Evolutionary conservation across 2,797 vertebrate genomes (phyloP).

Genomic region (Typhlichthys eigenmanni): DNA sequence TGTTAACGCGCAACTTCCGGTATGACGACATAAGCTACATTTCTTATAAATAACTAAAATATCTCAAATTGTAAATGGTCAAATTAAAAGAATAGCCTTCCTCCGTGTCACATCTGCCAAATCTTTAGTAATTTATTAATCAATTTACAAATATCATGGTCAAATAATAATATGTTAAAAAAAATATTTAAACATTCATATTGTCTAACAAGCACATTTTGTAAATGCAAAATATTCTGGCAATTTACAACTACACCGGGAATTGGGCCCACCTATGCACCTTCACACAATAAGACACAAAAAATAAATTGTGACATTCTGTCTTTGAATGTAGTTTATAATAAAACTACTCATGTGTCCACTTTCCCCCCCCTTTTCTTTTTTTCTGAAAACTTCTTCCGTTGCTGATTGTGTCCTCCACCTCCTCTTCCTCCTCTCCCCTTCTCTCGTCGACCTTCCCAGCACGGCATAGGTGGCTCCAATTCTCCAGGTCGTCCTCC

Average conservation of each 20-base stretch:
- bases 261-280: slow-evolving; percentile 13
- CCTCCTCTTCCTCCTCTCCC: slow-evolving; percentile 54
- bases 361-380: slow-evolving; percentile 75
- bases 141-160: no score
- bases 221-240: not conserved
- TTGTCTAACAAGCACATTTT: slow-evolving; percentile 25
- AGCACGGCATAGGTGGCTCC: slow-evolving; percentile 86
- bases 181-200: slow-evolving; percentile 12
- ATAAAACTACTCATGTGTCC: slow-evolving; percentile 60
- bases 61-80: no score
- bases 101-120: no score
- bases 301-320: not conserved
- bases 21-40: slow-evolving; percentile 3
- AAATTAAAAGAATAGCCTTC: no score
- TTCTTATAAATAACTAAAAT: no score
- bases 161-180: no score
- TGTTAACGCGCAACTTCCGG: slow-evolving; percentile 58
- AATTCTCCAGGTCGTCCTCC: slow-evolving; percentile 87
- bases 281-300: not conserved
- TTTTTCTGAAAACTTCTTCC: slow-evolving; percentile 58
- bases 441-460: slow-evolving; percentile 74
- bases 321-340: slow-evolving; percentile 5
- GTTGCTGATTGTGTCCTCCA: slow-evolving; percentile 46
- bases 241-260: not conserved
- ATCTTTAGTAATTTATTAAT: no score